Evolutionary conservation across 2,797 vertebrate species (phyloP).

Genomic region (Lithobates sylvaticus): DNA sequence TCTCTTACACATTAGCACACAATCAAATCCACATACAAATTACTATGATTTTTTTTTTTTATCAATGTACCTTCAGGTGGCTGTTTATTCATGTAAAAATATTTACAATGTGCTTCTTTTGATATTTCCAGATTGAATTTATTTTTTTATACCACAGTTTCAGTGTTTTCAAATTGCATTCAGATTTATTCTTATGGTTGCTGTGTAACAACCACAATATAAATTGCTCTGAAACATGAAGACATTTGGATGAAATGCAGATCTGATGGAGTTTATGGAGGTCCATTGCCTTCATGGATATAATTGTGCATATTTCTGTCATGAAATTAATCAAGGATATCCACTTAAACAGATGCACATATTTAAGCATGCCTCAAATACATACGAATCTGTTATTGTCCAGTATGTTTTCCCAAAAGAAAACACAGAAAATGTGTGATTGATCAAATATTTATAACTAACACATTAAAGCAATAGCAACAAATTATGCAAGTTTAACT

Average conservation of each 20-base stretch:
- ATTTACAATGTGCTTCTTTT: too few relatives aligned
- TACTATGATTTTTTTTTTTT: not conserved
- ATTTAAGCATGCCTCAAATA: constrained; percentile 4
- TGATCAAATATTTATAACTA: not conserved
- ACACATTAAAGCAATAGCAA: not conserved
- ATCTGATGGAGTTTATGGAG: not conserved
- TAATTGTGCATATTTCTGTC: not conserved
- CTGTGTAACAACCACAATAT: too few relatives aligned
- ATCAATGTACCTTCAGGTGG: too few relatives aligned
- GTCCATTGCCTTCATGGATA: not conserved
- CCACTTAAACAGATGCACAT: constrained; percentile 13
- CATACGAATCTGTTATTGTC: not conserved
- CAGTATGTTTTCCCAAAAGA: constrained; percentile 8
- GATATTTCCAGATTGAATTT: too few relatives aligned
- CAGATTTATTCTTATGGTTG: too few relatives aligned
- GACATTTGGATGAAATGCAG: not conserved
- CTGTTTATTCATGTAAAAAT: too few relatives aligned
- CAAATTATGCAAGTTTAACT: not conserved
- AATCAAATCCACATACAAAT: not conserved
- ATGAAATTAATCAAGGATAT: not conserved
- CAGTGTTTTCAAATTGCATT: too few relatives aligned
- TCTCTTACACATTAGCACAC: too few relatives aligned
- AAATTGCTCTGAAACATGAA: too few relatives aligned
- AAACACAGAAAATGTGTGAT: constrained; percentile 3
- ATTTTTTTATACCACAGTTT: too few relatives aligned